Evolutionary conservation across 2,113 vertebrate genomes (phyloP).

Genomic region (Semnornis frantzii): DNA sequence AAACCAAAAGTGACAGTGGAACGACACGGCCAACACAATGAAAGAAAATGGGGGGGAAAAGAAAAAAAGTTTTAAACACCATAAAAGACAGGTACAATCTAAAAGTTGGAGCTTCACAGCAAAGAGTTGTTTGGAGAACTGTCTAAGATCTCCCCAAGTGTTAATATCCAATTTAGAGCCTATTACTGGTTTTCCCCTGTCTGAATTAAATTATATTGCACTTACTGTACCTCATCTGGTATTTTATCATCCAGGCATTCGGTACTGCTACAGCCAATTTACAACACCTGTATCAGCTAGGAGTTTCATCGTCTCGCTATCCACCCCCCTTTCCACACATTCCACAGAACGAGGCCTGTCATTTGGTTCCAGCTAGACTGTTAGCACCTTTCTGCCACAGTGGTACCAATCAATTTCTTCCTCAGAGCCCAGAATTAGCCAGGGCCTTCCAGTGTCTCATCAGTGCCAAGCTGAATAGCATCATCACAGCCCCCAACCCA

Average conservation of each 20-base stretch:
- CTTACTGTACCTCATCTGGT: not conserved
- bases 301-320: not conserved
- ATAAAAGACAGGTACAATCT: not conserved
- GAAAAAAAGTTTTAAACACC: not conserved
- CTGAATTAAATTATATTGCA: conserved; percentile 32
- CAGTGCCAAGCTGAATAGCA: not conserved
- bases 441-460: not conserved
- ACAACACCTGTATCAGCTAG: not conserved
- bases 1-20: not conserved
- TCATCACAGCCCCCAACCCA: not conserved
- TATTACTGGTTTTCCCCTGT: not conserved
- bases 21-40: not conserved
- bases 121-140: not conserved
- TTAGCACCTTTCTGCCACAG: not conserved
- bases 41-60: not conserved
- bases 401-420: not conserved
- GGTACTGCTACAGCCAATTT: not conserved
- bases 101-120: not conserved
- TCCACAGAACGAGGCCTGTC: not conserved
- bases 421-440: not conserved
- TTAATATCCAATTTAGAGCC: not conserved
- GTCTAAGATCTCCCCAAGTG: not conserved
- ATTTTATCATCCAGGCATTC: not conserved
- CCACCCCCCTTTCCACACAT: not conserved
- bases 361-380: not conserved